Conservation (phyloP, 2,113 vertebrate genomes). For the Oreocharis arfaki region DNA sequence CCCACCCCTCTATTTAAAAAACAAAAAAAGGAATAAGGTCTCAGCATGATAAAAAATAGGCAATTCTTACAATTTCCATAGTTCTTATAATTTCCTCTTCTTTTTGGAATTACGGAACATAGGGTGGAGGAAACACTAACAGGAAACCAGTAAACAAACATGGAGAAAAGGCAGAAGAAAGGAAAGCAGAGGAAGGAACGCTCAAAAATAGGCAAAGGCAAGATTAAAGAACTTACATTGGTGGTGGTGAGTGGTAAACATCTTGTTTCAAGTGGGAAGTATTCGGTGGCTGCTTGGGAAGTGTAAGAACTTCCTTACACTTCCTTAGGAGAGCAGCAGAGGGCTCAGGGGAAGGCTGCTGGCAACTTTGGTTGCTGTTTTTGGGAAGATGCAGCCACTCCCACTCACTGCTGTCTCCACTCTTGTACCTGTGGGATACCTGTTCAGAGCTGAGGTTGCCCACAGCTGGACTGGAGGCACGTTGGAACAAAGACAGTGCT, state of each 20-base stretch:
- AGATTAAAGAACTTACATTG: not conserved
- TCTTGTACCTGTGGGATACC: rapidly evolving
- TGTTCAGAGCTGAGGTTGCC: not conserved
- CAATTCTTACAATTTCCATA: not conserved
- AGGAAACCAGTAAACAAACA: not conserved
- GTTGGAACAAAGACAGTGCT: not conserved
- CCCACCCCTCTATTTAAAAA: not conserved
- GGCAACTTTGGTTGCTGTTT: not conserved
- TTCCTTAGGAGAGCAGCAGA: not conserved
- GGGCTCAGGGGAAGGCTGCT: not conserved
- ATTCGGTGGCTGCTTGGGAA: not conserved
- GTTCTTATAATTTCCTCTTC: not conserved
- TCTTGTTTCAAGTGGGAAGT: not conserved
- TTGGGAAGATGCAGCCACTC: not conserved
- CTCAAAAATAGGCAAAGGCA: not conserved
- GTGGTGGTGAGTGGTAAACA: not conserved
- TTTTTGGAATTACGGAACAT: not conserved
- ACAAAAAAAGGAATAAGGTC: not conserved
- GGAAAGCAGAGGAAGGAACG: not conserved
- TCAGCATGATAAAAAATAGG: not conserved
- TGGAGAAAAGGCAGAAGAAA: not conserved
- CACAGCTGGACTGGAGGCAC: rapidly evolving
- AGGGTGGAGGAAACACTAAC: not conserved
- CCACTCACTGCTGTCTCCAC: not conserved
- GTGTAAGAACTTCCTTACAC: not conserved